Evolutionary conservation across 2,113 vertebrate species (phyloP).

Genomic region (Cygnus atratus): DNA sequence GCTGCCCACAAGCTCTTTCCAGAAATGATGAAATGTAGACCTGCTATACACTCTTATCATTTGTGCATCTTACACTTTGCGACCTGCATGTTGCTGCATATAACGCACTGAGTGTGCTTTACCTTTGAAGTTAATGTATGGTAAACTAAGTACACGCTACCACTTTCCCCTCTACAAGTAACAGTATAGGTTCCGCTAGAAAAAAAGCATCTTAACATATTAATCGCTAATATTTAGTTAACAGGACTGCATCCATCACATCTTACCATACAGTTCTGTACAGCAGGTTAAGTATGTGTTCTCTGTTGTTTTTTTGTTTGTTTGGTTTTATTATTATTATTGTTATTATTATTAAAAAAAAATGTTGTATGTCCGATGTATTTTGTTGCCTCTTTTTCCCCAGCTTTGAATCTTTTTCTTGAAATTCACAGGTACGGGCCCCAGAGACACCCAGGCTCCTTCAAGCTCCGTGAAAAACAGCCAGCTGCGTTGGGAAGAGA

Average conservation of each 20-base stretch:
- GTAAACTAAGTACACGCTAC: neutral
- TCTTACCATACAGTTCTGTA: neutral
- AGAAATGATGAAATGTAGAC: neutral
- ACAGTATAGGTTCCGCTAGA: neutral
- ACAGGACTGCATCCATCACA: neutral
- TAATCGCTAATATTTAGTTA: neutral
- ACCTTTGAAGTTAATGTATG: neutral
- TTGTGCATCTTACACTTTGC: neutral
- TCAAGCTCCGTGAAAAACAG: neutral
- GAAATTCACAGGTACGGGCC: accelerated
- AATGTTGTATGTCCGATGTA: neutral
- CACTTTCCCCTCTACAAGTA: accelerated
- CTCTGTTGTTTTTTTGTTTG: neutral
- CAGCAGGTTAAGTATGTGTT: neutral
- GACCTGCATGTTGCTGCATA: neutral
- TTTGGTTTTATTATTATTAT: too few species aligned
- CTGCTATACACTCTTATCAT: neutral
- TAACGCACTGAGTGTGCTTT: accelerated
- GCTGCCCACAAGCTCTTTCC: neutral
- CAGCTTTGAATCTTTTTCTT: neutral
- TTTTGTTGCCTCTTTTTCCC: neutral
- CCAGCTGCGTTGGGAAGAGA: neutral
- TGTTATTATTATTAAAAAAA: too few species aligned
- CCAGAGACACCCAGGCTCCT: accelerated
- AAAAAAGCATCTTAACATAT: neutral